Evolutionary conservation across 2,888 invertebrate genomes (phyloP).

Genomic region (Dicyrtomina minuta): DNA sequence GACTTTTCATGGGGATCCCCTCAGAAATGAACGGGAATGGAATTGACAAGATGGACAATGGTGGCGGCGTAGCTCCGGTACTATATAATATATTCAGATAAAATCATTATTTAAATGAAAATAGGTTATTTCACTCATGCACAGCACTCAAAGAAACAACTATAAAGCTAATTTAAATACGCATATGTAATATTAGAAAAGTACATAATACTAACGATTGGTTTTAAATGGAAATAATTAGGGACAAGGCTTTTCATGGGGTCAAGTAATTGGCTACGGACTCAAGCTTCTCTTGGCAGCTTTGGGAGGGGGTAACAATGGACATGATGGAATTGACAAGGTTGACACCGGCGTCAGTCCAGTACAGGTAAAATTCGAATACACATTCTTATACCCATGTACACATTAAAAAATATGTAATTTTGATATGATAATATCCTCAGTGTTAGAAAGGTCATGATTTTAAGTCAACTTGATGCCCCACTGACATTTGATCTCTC

Average conservation of each 20-base stretch:
- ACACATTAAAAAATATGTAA: too few species aligned
- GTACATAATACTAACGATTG: background rate
- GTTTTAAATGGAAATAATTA: background rate
- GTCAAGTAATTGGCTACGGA: constrained; percentile 80
- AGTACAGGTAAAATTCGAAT: constrained; percentile 69
- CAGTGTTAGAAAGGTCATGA: background rate
- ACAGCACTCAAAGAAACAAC: too few species aligned
- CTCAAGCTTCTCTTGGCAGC: constrained; percentile 81
- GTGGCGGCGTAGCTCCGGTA: constrained; percentile 34
- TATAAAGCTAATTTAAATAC: too few species aligned
- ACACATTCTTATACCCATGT: background rate
- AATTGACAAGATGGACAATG: constrained; percentile 49
- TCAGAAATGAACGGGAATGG: constrained; percentile 71
- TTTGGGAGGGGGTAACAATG: constrained; percentile 69
- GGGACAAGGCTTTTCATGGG: constrained; percentile 72
- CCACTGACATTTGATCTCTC: background rate
- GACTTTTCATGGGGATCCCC: constrained; percentile 51
- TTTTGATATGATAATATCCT: too few species aligned
- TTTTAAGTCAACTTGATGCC: background rate
- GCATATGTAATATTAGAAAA: too few species aligned
- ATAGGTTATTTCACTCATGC: too few species aligned
- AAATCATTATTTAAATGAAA: background rate
- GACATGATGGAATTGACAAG: constrained; percentile 79
- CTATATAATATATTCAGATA: constrained; percentile 5
- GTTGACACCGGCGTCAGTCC: constrained; percentile 75